phyloP scores from a whole-genome alignment of 2,888 invertebrate genomes.

The Congeria kusceri region DNA sequence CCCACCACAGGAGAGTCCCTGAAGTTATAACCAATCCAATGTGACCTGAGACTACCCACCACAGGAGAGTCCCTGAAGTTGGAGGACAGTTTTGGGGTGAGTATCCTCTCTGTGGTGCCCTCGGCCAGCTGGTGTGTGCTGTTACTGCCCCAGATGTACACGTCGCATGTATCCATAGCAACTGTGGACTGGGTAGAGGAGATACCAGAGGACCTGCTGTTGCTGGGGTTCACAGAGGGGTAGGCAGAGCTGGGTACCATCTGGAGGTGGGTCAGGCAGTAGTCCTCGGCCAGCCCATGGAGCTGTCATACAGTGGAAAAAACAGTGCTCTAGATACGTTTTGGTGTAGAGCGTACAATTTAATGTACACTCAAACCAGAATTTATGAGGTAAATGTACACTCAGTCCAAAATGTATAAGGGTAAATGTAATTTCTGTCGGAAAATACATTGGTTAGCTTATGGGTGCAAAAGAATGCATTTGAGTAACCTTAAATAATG shows the following conservation, averaged over 20 bases:
- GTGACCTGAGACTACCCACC: slow-evolving; percentile 81
- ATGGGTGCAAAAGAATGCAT: no score
- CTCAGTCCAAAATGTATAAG: no score
- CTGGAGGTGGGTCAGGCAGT: slow-evolving; percentile 72
- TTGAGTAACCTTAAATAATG: no score
- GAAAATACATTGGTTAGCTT: no score
- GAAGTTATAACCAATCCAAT: slow-evolving; percentile 84
- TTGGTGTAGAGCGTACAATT: no score
- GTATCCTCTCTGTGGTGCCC: slow-evolving; percentile 88
- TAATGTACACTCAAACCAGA: no score
- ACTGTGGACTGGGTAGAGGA: slow-evolving; percentile 27
- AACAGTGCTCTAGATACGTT: no score
- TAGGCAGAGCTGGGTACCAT: slow-evolving; percentile 5
- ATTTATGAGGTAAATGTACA: no score
- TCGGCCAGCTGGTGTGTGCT: slow-evolving; percentile 89
- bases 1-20: slow-evolving; percentile 87
- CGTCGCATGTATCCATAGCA: slow-evolving; percentile 84
- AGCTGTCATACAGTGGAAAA: slow-evolving; percentile 68
- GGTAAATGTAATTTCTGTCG: no score
- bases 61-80: slow-evolving; percentile 88
- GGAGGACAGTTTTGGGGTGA: slow-evolving; percentile 87
- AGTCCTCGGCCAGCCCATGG: slow-evolving; percentile 81
- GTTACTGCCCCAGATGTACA: slow-evolving; percentile 89
- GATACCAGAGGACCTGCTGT: slow-evolving; percentile 18
- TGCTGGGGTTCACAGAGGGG: not conserved